Percentiles rank a stretch among this genome's conserved stretches.
These are phyloP conservation scores for Chaetogeoica ovagalla DNA, from an alignment of 2,888 invertebrate species.

Conservation along the genomic window DNA sequence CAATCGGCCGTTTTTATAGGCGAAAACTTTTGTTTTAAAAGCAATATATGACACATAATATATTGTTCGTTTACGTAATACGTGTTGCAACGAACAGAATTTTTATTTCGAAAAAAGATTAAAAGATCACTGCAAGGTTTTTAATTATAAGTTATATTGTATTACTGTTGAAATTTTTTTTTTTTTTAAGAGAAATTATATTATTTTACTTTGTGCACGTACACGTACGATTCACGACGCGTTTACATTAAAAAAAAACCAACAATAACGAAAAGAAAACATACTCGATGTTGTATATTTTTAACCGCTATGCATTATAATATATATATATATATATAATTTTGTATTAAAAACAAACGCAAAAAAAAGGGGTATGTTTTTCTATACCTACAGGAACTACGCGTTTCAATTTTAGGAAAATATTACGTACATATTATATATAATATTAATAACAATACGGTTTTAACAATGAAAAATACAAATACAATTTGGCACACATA, in stretches of 20 bases:
- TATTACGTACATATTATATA: neutral
- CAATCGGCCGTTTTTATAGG: too few relatives aligned
- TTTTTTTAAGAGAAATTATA: too few relatives aligned
- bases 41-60: too few relatives aligned
- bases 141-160: neutral
- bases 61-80: neutral
- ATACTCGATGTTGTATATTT: too few relatives aligned
- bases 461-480: neutral
- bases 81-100: neutral
- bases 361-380: neutral
- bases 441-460: neutral
- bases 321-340: neutral
- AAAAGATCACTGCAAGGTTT: neutral
- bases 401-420: neutral
- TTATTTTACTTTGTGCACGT: neutral
- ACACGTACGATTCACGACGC: neutral
- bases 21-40: too few relatives aligned
- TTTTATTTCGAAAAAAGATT: constrained; percentile 8
- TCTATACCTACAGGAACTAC: constrained; percentile 4
- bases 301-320: too few relatives aligned
- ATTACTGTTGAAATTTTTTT: neutral
- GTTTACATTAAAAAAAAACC: too few relatives aligned
- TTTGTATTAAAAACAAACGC: neutral
- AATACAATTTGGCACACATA: constrained; percentile 6
- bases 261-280: too few relatives aligned